Percentiles rank a stretch among this genome's conserved stretches.
phyloP scores from a whole-genome alignment of 2,797 vertebrate species.

The Simalia tracyae region DNA sequence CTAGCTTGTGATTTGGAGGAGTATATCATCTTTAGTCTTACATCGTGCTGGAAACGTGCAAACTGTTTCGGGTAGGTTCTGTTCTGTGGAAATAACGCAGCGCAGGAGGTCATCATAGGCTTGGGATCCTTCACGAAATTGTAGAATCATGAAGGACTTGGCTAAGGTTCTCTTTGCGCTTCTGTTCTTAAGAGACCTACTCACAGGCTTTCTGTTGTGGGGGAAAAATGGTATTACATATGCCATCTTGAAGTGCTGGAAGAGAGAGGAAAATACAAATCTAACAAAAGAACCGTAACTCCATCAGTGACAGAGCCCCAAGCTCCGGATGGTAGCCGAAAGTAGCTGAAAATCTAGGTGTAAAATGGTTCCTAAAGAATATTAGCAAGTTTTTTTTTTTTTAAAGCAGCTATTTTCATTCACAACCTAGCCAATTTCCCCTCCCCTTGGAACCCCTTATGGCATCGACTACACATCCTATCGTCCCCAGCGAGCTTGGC shows the following conservation, averaged over 20 bases:
- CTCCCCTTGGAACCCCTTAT: too few relatives aligned
- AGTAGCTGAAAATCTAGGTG: neutral
- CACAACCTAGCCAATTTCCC: neutral
- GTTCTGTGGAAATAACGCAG: neutral
- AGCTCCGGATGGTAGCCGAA: neutral
- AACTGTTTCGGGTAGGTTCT: neutral
- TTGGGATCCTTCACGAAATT: neutral
- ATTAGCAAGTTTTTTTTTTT: neutral
- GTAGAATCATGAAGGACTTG: neutral
- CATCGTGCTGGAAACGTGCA: neutral
- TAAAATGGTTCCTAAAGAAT: neutral
- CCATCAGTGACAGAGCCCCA: neutral
- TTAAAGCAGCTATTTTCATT: neutral
- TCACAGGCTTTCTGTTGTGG: neutral
- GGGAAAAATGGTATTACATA: neutral
- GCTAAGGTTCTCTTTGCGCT: neutral
- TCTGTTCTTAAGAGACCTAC: neutral
- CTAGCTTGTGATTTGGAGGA: neutral
- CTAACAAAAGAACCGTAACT: neutral
- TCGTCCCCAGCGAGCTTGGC: neutral
- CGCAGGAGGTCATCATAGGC: neutral
- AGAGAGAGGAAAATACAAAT: neutral
- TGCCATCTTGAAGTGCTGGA: neutral
- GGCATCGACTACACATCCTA: neutral
- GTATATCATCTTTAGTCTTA: neutral